These are phyloP conservation scores for Panurus biarmicus DNA, from an alignment of 2,113 vertebrate species.

Conservation along the genomic window DNA sequence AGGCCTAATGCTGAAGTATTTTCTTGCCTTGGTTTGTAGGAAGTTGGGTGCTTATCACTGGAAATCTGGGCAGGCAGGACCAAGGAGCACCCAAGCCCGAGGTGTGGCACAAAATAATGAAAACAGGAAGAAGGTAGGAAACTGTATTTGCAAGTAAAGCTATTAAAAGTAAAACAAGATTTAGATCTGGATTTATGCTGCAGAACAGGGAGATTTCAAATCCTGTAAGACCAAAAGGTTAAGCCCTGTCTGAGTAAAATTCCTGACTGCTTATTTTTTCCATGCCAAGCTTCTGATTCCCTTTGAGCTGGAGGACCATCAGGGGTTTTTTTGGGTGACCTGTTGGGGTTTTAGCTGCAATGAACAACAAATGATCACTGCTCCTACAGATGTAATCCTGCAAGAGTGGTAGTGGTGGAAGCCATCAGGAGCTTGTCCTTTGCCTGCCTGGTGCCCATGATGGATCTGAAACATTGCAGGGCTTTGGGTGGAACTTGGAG, in stretches of 20 bases:
- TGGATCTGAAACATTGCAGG: not conserved
- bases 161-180: not conserved
- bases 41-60: constrained; percentile 73
- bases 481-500: not conserved
- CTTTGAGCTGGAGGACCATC: not conserved
- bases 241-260: not conserved
- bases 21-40: constrained; percentile 51
- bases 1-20: not conserved
- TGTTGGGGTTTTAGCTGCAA: not conserved
- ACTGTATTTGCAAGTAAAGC: not conserved
- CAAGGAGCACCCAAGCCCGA: constrained; percentile 35
- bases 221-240: not conserved
- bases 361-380: not conserved
- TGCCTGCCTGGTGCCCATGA: not conserved
- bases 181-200: not conserved
- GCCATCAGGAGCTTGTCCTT: not conserved
- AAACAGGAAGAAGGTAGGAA: constrained; percentile 76
- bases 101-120: constrained; percentile 63
- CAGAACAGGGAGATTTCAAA: not conserved
- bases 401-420: not conserved
- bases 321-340: not conserved
- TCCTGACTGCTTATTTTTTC: not conserved
- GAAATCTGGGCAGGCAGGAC: constrained; percentile 74
- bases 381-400: not conserved
- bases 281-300: not conserved